These are phyloP conservation scores for Pseudomyrmex concolor DNA, from an alignment of 1,140 invertebrate species.

Conservation along the genomic window DNA sequence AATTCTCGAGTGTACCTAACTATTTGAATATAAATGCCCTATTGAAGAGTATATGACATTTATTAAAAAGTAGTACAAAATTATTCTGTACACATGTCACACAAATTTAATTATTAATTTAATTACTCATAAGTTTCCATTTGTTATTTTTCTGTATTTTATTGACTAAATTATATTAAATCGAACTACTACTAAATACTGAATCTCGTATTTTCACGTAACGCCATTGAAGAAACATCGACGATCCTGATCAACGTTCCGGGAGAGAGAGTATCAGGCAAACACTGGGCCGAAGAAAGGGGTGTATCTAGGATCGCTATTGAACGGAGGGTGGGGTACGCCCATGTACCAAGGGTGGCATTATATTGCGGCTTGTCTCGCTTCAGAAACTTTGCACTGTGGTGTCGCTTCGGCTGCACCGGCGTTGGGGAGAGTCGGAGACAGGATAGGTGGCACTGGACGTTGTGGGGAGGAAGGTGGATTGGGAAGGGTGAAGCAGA, in stretches of 20 bases:
- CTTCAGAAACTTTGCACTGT: conserved; percentile 82
- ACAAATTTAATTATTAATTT: too few relatives aligned
- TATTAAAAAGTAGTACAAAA: too few relatives aligned
- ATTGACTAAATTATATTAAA: too few relatives aligned
- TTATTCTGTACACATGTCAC: too few relatives aligned
- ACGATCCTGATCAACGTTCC: conserved; percentile 21
- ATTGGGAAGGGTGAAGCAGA: conserved; percentile 68
- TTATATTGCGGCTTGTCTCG: conserved; percentile 82
- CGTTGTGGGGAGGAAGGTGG: conserved; percentile 49
- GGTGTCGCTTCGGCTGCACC: conserved; percentile 70
- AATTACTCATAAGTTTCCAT: not conserved
- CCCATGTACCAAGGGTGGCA: conserved; percentile 73
- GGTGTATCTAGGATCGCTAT: conserved; percentile 42
- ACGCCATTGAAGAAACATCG: conserved; percentile 21
- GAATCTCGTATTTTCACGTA: conserved; percentile 3
- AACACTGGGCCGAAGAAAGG: conserved; percentile 52
- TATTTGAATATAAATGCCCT: too few relatives aligned
- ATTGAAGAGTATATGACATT: too few relatives aligned
- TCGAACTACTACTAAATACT: not conserved
- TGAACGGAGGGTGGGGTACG: conserved; percentile 46
- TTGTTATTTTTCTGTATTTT: not conserved
- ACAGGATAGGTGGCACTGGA: conserved; percentile 56
- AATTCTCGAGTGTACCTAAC: too few relatives aligned
- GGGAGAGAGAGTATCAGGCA: conserved; percentile 15
- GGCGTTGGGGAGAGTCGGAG: conserved; percentile 53